Percentiles rank a stretch among this genome's conserved stretches.
These are phyloP conservation scores for Mythimna impura DNA, from an alignment of 2,888 invertebrate species.

Conservation along the genomic window DNA sequence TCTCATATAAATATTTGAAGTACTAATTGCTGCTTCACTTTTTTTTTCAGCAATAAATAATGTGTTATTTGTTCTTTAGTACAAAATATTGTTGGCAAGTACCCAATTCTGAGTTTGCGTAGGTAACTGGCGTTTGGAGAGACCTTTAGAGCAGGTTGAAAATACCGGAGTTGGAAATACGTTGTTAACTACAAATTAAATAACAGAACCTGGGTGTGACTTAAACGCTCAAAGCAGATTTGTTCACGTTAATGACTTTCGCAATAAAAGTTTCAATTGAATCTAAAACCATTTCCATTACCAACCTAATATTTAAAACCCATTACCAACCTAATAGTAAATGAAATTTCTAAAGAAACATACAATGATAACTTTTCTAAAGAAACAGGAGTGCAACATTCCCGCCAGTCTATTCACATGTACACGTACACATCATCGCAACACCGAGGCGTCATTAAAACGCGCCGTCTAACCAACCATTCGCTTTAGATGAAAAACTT, in stretches of 20 bases:
- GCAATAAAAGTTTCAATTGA: conserved; percentile 1
- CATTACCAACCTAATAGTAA: conserved; percentile 1
- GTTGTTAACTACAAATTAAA: conserved; percentile 1
- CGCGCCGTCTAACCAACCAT: conserved; percentile 48
- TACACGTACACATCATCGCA: conserved; percentile 37
- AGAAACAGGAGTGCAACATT: conserved; percentile 34
- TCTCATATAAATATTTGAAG: no score
- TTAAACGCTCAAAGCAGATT: neutral
- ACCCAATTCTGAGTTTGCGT: neutral
- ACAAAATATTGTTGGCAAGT: no score
- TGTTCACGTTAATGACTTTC: neutral
- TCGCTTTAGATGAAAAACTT: conserved; percentile 58
- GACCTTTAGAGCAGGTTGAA: neutral
- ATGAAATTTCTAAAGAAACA: conserved; percentile 20
- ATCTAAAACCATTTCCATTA: conserved; percentile 13
- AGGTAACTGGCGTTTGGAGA: conserved; percentile 7
- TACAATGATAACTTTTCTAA: neutral
- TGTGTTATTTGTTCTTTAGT: no score
- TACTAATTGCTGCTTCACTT: no score
- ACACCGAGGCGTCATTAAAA: conserved; percentile 47
- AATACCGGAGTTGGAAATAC: neutral
- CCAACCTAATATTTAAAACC: conserved; percentile 6
- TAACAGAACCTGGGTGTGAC: neutral
- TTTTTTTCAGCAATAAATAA: no score
- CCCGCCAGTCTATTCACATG: conserved; percentile 45